A percentile compares a stretch with the other conserved stretches of the same genome.
Evolutionary conservation across 1,140 invertebrate genomes (phyloP).

Genomic region (Pogonomyrmex barbatus): DNA sequence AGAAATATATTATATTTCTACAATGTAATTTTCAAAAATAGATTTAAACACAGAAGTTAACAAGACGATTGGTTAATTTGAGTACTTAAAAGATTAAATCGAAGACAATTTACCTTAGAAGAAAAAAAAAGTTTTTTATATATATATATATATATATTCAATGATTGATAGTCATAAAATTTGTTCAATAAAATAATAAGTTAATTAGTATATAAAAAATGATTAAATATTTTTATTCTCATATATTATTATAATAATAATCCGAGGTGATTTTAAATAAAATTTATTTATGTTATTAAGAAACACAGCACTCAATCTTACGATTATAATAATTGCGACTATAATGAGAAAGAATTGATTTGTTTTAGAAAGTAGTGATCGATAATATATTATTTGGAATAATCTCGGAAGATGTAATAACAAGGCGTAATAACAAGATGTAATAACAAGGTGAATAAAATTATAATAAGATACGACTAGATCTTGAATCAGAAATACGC

Average conservation of each 20-base stretch:
- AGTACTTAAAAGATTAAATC: too few relatives aligned
- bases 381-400: background rate
- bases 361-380: background rate
- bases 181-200: background rate
- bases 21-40: background rate
- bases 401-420: constrained; percentile 1
- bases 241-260: background rate
- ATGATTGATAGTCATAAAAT: background rate
- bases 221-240: background rate
- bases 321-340: background rate
- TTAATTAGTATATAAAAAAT: background rate
- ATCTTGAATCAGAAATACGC: background rate
- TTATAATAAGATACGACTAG: background rate
- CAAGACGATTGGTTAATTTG: too few relatives aligned
- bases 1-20: background rate
- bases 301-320: background rate
- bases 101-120: background rate
- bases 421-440: background rate
- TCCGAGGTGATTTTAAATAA: background rate
- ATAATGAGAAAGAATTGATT: background rate
- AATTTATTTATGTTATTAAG: background rate
- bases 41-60: too few relatives aligned
- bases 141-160: too few relatives aligned
- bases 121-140: too few relatives aligned
- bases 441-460: background rate